Base-by-base conservation (phyloP, 30 jellyfish, hydroid and myxozoan species). In the Hydra vulgaris region DNA sequence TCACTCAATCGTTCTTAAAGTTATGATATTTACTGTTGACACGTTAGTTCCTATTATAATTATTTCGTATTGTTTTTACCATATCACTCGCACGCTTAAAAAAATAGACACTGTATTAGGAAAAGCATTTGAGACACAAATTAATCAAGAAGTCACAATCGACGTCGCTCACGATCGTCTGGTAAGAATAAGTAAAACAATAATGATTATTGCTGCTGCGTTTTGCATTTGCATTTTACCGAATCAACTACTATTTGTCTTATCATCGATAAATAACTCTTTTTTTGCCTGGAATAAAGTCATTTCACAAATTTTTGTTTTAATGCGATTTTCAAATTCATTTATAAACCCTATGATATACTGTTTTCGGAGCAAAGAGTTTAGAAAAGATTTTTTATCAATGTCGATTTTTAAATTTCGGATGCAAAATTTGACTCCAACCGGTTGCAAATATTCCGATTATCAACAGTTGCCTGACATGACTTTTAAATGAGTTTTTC, bases 211-310 rank as follows among this genome's bases (percentile, higher is more conserved):
- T 0, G 77, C 86, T 0, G 18, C 82, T 24, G 94, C 97, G 12
- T 89, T 80, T 70, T 89, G 85, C 27, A 74, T 89, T 22, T 84
- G 95, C 53, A 73, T 90, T 88, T 79, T 92, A 8, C 97, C 97
- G 23, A 85, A 89, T 71, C 74, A 73, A 19, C 82, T 89, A 21
- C 54, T 85, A 84, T 89, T 84, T 84, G 27, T 84, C 76, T 73
- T 74, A 70, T 89, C 78, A 56, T 89, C 18, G 68, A 80, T 70
- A n/a, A 81, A 68, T 76, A 1, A 21, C 12, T 40, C 23, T 19
- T 68, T 19, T 25, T 26, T 85, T 40, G 76, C 76, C 5, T 89
- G 97, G 97, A 78, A 89, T 72, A 25, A 92, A 7, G 26, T 53
- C 73, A 15, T 82, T 19, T 84, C 21, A 26, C 97, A 89, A 54